Conservation (phyloP, 2,113 vertebrate species). For the Tyto alba region DNA sequence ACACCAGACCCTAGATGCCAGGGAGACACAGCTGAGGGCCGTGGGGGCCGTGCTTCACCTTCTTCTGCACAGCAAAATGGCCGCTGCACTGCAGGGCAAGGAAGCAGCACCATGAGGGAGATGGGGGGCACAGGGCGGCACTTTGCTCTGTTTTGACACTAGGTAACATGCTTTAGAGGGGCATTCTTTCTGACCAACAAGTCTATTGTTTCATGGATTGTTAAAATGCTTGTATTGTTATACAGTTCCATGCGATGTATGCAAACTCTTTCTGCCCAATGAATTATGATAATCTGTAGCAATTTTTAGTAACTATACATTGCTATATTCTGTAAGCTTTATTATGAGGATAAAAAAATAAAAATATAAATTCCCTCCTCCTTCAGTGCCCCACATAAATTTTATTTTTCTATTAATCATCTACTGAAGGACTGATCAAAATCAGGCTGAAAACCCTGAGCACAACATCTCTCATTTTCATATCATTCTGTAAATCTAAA, state of each 20-base stretch:
- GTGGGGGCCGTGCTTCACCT: fast-evolving
- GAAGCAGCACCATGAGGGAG: not conserved
- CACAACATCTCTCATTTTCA: not conserved
- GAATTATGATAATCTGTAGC: not conserved
- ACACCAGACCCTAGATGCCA: not conserved
- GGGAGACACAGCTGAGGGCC: not conserved
- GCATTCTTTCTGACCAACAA: not conserved
- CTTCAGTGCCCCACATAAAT: not conserved
- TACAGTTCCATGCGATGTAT: not conserved
- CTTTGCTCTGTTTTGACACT: not conserved
- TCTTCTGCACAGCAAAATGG: not conserved
- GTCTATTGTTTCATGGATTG: not conserved
- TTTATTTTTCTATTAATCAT: not conserved
- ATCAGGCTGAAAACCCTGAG: not conserved
- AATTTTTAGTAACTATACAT: not conserved
- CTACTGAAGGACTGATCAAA: not conserved
- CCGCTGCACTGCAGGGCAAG: not conserved
- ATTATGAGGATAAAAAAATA: not conserved
- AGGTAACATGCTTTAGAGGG: not conserved
- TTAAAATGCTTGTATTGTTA: not conserved
- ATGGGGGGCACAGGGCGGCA: fast-evolving
- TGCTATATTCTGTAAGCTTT: not conserved
- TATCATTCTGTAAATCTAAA: not conserved
- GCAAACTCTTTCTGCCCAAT: not conserved
- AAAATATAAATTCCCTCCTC: not conserved